These are phyloP conservation scores for Drosophila meridionalis DNA, from an alignment of 2,888 invertebrate species.

Conservation along the genomic window DNA sequence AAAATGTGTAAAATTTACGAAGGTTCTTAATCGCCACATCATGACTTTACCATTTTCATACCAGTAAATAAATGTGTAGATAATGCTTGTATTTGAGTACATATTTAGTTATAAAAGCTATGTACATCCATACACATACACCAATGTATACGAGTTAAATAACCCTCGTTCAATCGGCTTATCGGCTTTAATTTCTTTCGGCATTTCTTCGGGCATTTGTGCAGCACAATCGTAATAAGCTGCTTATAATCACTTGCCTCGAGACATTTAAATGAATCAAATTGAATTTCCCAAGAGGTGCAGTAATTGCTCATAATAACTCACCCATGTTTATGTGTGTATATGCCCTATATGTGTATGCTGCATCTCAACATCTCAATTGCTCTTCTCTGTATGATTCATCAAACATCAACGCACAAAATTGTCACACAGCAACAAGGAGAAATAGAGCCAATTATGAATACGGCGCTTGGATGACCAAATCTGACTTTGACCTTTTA, in stretches of 20 bases:
- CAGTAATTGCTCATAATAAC: slow-evolving; percentile 3
- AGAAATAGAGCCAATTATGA: slow-evolving; percentile 11
- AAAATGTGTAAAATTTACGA: not conserved
- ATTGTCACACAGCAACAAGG: slow-evolving; percentile 17
- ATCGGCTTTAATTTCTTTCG: slow-evolving; percentile 17
- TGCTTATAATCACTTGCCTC: slow-evolving; percentile 1
- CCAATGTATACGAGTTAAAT: not conserved
- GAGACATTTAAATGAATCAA: slow-evolving; percentile 24
- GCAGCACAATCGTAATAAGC: not conserved
- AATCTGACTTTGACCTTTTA: slow-evolving; percentile 72
- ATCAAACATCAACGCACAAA: slow-evolving; percentile 32
- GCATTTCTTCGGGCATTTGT: not conserved
- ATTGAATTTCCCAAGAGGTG: slow-evolving; percentile 10
- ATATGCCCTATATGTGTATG: not conserved
- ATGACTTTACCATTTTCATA: not conserved
- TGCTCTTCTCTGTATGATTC: slow-evolving; percentile 30
- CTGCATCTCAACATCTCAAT: not conserved
- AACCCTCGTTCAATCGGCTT: slow-evolving; percentile 15
- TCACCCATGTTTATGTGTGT: not conserved
- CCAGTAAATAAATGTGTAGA: not conserved
- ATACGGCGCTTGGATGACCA: slow-evolving; percentile 46
- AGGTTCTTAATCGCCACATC: not conserved
- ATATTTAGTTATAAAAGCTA: not conserved
- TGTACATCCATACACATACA: not conserved
- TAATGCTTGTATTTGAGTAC: not conserved